A percentile compares a stretch with the other conserved stretches of the same genome.
phyloP scores from a whole-genome alignment of 2,113 vertebrate species.

The Brachyistius frenatus region DNA sequence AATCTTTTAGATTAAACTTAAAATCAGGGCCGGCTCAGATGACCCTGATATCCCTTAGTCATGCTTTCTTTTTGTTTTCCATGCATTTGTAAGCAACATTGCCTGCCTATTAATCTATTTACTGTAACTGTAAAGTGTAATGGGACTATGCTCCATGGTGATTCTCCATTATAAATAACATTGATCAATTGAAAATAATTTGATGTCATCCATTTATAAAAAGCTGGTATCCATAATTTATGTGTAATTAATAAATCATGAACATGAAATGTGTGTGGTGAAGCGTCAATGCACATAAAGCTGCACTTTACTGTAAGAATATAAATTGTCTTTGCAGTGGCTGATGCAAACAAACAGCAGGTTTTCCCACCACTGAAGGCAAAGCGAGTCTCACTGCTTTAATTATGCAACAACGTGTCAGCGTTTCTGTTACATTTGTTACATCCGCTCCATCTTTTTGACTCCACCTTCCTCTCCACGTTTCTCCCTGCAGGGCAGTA shows the following conservation, averaged over 20 bases:
- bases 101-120: too few species aligned
- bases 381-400: not conserved
- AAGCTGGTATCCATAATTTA: not conserved
- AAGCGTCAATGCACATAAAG: not conserved
- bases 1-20: too few species aligned
- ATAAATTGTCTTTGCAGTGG: not conserved
- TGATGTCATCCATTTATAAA: not conserved
- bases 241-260: not conserved
- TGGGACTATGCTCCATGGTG: too few species aligned
- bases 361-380: not conserved
- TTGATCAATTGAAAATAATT: not conserved
- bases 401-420: not conserved
- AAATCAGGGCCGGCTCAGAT: too few species aligned
- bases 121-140: too few species aligned
- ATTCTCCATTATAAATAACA: too few species aligned
- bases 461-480: constrained; percentile 21
- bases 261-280: not conserved
- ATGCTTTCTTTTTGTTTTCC: too few species aligned
- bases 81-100: too few species aligned
- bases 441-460: constrained; percentile 11
- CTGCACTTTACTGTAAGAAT: not conserved
- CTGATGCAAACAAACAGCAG: not conserved
- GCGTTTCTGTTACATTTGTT: not conserved
- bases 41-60: too few species aligned
- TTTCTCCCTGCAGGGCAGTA: constrained; percentile 77